Evolutionary conservation across 2,888 invertebrate genomes (phyloP), one percentile per base, ranked within the genome.

Genomic region (Rhimphoctona megacephalus): DNA sequence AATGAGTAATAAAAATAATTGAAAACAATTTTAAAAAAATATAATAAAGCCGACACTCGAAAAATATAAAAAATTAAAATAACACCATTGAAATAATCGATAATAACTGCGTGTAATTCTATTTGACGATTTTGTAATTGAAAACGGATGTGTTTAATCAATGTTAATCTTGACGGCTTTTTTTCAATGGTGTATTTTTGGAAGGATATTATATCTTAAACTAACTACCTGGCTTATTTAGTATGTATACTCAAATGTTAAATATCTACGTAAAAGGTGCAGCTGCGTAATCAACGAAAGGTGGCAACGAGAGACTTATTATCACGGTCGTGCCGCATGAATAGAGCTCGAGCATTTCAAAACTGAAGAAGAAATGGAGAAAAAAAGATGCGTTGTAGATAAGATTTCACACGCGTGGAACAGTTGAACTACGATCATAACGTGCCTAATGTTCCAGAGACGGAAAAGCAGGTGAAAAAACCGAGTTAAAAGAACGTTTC

Each of bases 381-480:
- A 82, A 67, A 74, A 82, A 81, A 61, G 83, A 83, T 81, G 52
- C 54, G 17, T 6, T 30, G 61, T 17, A 52, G 85, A 85, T 85
- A 85, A 86, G 70, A 52, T 39, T 69, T 66, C 43, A 73, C n/a
- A 52, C 64, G 72, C 81, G 49, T 72, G 81, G 73, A 81, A 72
- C 64, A 54, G 67, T 54, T 22, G 69, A 30, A 54, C 67, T 14
- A 69, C 33, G 43, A 52, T 54, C 30, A 76, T 43, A 70, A 33
- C 25, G 67, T 11, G 57, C 52, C 30, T 14, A 36, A 43, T 52
- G 49, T 39, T 52, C 33, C n/a, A 22, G 25, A 52, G 70, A 77
- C 85, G 80, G 86, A 83, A 87, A 87, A 87, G 88, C 88, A 88
- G 88, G 88, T 88, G 88, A 85, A 88, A 88, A 85, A 87, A 64